Conservation (phyloP, 2,113 vertebrate species). For the Xyliphius kryptos region DNA sequence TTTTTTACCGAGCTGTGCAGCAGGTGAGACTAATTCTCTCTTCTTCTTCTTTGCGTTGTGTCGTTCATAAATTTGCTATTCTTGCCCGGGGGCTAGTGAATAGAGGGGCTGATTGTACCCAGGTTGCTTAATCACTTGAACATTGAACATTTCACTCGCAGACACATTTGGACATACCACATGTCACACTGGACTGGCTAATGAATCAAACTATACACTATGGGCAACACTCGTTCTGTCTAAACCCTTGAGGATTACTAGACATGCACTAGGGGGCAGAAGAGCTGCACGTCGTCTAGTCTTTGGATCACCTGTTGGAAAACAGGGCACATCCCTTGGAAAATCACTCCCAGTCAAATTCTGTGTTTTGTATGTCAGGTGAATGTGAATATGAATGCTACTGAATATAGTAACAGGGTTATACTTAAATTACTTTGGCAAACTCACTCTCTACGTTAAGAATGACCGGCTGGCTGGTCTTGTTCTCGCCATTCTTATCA, state of each 20-base stretch:
- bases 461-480: conserved; percentile 92
- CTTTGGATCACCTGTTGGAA: too few relatives aligned
- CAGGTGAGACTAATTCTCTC: conserved; percentile 17
- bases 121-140: conserved; percentile 33
- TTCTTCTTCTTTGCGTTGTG: conserved; percentile 2
- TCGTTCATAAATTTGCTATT: conserved; percentile 43
- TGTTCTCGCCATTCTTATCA: conserved; percentile 97
- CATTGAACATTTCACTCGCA: conserved; percentile 23
- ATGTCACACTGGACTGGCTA: conserved; percentile 15
- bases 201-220: conserved; percentile 23
- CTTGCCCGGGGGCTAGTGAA: conserved; percentile 41
- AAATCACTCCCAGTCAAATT: too few relatives aligned
- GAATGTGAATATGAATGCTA: too few relatives aligned
- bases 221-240: conserved; percentile 8
- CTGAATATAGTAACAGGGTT: too few relatives aligned
- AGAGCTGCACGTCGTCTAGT: conserved; percentile 46
- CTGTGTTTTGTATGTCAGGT: too few relatives aligned
- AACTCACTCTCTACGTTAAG: too few relatives aligned
- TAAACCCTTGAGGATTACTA: too few relatives aligned
- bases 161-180: conserved; percentile 11
- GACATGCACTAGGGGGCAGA: conserved; percentile 53
- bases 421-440: too few relatives aligned
- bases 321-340: too few relatives aligned
- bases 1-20: conserved; percentile 3
- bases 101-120: conserved; percentile 44